Conservation (phyloP, 1,140 invertebrate species). For the Leptopilina boulardi region DNA sequence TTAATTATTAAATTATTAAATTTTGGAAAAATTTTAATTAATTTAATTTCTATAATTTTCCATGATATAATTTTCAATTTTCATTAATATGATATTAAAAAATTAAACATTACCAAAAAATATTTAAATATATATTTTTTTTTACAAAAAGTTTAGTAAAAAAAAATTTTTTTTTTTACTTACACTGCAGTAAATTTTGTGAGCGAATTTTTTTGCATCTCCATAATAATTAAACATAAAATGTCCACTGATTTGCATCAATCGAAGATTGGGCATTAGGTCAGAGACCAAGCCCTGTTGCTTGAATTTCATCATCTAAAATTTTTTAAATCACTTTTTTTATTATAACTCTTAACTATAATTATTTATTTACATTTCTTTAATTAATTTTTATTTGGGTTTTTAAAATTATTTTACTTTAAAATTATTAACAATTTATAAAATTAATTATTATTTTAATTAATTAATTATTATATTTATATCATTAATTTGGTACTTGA, state of each 20-base stretch:
- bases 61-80: too few species aligned
- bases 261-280: constrained; percentile 86
- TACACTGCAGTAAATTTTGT: constrained; percentile 68
- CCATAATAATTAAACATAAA: constrained; percentile 87
- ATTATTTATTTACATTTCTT: neutral
- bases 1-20: neutral
- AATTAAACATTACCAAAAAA: too few species aligned
- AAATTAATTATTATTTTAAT: too few species aligned
- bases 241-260: constrained; percentile 86
- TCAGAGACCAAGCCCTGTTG: constrained; percentile 82
- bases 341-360: neutral
- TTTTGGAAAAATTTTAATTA: too few species aligned
- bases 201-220: constrained; percentile 70
- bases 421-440: too few species aligned
- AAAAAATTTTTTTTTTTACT: constrained; percentile 54
- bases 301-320: constrained; percentile 79
- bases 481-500: too few species aligned
- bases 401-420: neutral
- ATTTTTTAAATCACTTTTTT: neutral
- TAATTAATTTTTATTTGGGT: neutral
- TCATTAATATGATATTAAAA: too few species aligned
- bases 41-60: too few species aligned
- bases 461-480: too few species aligned
- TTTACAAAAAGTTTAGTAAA: too few species aligned
- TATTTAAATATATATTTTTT: too few species aligned